Percentiles rank a stretch among this genome's conserved stretches.
phyloP scores from a whole-genome alignment of 2,113 vertebrate species.

The human region DNA sequence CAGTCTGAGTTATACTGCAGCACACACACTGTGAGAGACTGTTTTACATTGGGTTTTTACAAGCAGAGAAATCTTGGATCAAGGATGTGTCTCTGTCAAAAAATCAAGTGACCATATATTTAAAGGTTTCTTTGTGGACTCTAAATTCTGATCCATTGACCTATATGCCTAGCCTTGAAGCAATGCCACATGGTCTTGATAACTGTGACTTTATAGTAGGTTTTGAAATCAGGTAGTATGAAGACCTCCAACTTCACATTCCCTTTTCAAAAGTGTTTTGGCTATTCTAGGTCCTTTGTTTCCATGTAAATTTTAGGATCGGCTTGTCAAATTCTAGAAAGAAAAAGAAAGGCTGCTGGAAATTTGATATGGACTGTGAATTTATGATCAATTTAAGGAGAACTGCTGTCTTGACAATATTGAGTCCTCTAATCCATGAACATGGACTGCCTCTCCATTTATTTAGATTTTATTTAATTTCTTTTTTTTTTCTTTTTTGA shows the following conservation, averaged over 20 bases:
- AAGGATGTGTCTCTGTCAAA: background rate
- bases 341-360: background rate
- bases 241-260: slow-evolving; percentile 3
- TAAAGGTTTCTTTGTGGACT: background rate
- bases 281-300: slow-evolving; percentile 9
- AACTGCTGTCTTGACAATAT: background rate
- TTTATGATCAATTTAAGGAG: slow-evolving; percentile 29
- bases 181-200: background rate
- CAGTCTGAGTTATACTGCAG: slow-evolving; percentile 67
- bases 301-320: slow-evolving; percentile 24
- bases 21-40: background rate
- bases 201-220: background rate
- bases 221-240: slow-evolving; percentile 15
- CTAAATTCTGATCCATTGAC: slow-evolving; percentile 28
- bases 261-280: background rate
- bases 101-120: background rate
- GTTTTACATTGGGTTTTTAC: background rate
- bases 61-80: slow-evolving; percentile 40
- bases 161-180: background rate
- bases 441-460: background rate
- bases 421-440: background rate
- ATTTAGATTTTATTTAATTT: background rate
- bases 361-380: background rate
- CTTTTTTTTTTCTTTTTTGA: too few relatives aligned
- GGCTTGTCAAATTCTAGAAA: background rate